Evolutionary conservation across 2,113 vertebrate species (phyloP).

Genomic region (Nyctibius bracteatus): DNA sequence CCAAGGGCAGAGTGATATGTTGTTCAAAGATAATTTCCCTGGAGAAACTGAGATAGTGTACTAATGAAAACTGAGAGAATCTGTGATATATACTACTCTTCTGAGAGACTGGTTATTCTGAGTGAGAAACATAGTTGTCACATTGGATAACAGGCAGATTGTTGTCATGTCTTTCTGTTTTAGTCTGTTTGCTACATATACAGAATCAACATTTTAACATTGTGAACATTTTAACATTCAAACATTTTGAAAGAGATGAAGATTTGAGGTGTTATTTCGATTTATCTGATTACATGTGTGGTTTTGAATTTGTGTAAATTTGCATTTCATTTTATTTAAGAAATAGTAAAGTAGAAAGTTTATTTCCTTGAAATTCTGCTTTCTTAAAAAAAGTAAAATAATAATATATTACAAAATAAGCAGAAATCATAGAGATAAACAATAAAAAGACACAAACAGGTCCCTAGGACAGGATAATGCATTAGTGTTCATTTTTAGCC

Average conservation of each 20-base stretch:
- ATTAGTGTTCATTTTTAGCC: not conserved
- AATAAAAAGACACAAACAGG: not conserved
- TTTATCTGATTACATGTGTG: not conserved
- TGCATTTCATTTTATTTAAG: not conserved
- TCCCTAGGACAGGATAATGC: not conserved
- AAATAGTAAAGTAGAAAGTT: not conserved
- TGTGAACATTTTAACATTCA: not conserved
- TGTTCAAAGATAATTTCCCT: conserved; percentile 75
- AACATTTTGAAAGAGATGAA: not conserved
- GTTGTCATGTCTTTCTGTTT: conserved; percentile 48
- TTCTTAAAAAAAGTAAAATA: not conserved
- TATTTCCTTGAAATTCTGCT: not conserved
- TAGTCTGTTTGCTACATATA: not conserved
- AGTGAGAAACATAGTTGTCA: conserved; percentile 59
- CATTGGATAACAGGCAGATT: conserved; percentile 47
- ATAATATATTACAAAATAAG: not conserved
- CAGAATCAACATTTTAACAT: not conserved
- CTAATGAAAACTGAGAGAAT: conserved; percentile 67
- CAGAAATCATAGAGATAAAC: not conserved
- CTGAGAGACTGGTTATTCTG: conserved; percentile 58
- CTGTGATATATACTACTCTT: conserved; percentile 54
- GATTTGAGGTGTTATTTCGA: not conserved
- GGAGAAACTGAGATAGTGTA: conserved; percentile 69
- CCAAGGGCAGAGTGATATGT: conserved; percentile 71
- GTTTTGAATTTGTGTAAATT: not conserved